Evolutionary conservation across 2,113 vertebrate genomes (phyloP).

Genomic region (Glaucomys volans): DNA sequence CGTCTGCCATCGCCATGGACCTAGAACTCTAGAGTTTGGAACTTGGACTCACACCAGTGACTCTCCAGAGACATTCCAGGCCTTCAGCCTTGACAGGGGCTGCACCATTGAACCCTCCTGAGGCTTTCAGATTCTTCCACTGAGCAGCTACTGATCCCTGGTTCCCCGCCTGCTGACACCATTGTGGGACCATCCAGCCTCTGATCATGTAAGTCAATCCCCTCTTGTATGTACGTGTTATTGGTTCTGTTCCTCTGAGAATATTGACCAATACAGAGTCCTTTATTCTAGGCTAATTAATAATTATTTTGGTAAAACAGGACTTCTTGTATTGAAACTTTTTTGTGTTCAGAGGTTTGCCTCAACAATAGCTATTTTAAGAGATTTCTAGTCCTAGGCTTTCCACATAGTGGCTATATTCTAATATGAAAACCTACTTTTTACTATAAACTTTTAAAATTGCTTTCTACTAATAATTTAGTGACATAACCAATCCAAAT

Average conservation of each 20-base stretch:
- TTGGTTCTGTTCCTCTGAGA: not conserved
- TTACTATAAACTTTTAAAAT: not conserved
- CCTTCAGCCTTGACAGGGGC: no score
- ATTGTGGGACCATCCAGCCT: not conserved
- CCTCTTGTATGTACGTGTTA: not conserved
- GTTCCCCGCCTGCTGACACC: no score
- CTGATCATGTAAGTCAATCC: not conserved
- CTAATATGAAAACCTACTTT: not conserved
- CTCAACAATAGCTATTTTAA: not conserved
- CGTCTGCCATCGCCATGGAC: accelerated
- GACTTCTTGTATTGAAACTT: not conserved
- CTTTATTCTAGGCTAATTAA: not conserved
- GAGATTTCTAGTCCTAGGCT: not conserved
- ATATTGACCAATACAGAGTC: not conserved
- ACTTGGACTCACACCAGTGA: no score
- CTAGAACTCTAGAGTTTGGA: no score
- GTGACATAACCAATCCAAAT: not conserved
- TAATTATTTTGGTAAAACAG: not conserved
- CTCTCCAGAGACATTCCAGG: not conserved
- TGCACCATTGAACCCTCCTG: no score
- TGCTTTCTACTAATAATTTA: conserved; percentile 14
- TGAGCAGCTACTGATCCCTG: not conserved
- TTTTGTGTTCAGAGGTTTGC: not conserved
- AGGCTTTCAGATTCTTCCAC: not conserved
- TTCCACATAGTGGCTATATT: not conserved